Base-by-base conservation (phyloP, 2,888 invertebrate species). In the Listrodromus nycthemerus region DNA sequence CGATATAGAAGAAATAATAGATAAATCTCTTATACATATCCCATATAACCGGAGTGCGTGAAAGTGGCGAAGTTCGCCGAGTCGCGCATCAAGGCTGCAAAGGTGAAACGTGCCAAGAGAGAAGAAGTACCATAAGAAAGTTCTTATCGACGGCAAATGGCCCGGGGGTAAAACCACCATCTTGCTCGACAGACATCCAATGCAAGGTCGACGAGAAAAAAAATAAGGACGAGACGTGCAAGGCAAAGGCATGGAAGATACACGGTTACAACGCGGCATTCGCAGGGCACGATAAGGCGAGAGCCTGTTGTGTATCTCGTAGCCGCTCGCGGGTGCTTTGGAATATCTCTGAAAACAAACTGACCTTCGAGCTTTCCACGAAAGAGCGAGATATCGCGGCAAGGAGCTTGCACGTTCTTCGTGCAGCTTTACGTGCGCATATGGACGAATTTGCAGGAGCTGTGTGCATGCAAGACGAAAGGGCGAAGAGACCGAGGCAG, bases 71-170 rank as follows among this genome's bases (percentile, higher is more conserved):
- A 21, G n/a, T 61, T 61, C 27, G 61, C 24, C 61, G 2, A 7
- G 6, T 61, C 41, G 27, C n/a, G 27, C 16, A 4, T 2, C 21
- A 21, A 24, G 7, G 27, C 16, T 27, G 8, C 1, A 13, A n/a
- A 16, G 61, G 24, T 30, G 8, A 6, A 52, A 50, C 33, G 21
- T 16, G 52, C 24, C 27, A 6, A 3, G 19, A 13, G 16, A 8
- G 65, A 33, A 50, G 65, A 33, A 50, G 75, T 52, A n/a, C 61
- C 61, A 37, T 52, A 75, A 75, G 65, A 75, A 75, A 75, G 50
- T 75, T 75, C 75, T 75, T 75, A 75, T 75, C 65, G 75, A 75
- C 27, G 63, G 50, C 50, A 65, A 75, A 75, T 75, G 19, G 63
- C 75, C 75, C 33, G 16, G 27, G 65, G 65, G 65, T n/a, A 37